Base-by-base conservation (phyloP, 2,888 invertebrate species). In the Brachyopa scutellaris region DNA sequence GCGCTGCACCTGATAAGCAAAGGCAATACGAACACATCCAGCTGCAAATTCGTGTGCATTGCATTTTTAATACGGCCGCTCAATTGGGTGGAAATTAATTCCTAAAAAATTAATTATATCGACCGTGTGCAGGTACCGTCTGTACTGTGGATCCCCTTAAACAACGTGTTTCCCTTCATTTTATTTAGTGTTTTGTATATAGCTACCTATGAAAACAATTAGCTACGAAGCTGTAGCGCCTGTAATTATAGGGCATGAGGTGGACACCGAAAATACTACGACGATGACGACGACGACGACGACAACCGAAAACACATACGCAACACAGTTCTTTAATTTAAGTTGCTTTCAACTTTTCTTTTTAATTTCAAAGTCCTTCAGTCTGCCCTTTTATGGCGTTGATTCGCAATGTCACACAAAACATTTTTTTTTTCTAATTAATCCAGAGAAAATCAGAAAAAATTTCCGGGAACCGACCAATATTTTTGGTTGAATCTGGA, bases 241-340 rank as follows among this genome's bases (percentile, higher is more conserved):
- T 67, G 66, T 45, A 47, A 67, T 51, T 26, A 31, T 31, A 31
- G 62, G 64, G 62, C 80, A 80, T 80, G 74, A 80, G 80, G 59
- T 80, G 57, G 59, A 74, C 69, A 74, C 69, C 69, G 61, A 66
- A 33, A 29, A 8, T 13, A 19, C 11, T 6, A 26, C 26, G 26
- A 26, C 26, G 6, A 26, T 6, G 26, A 26, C 38, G 42, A 40
- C 51, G 26, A 36, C 45, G 29, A 69, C 67, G 7, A 47, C 70
- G 69, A 66, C 42, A 26, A 53, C 33, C 9, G 42, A 64, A 2
- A 47, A 70, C 62, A 64, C 74, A 64, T 66, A 29, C 73, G 19
- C 29, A 40, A 36, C 31, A 45, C 47, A 66, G 17, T 49, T 49
- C 31, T 38, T 26, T n/a, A 13, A 23, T 23, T 33, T 36, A 45